Percentiles rank a stretch among this genome's conserved stretches.
These are phyloP conservation scores for Cataglyphis altisquamis DNA, from an alignment of 2,888 invertebrate species.

Conservation along the genomic window DNA sequence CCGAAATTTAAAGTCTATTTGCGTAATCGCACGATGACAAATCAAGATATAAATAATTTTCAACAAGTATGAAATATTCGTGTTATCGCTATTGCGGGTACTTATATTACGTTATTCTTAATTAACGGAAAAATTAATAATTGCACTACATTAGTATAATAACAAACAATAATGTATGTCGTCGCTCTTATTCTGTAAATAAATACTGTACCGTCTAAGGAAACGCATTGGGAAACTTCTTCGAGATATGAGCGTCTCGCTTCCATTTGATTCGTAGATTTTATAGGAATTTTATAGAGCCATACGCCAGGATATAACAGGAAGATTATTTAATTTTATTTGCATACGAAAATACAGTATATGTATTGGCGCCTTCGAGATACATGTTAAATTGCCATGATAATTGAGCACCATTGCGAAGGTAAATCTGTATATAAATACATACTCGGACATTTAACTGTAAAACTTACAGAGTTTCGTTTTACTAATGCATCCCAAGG, in stretches of 20 bases:
- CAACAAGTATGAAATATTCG: slow-evolving; percentile 3
- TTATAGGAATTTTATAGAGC: slow-evolving; percentile 5
- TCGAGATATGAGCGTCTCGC: slow-evolving; percentile 21
- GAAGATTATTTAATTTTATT: slow-evolving; percentile 48
- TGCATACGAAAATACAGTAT: slow-evolving; percentile 31
- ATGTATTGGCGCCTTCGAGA: neutral
- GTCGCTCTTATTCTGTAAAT: slow-evolving; percentile 86
- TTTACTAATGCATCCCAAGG: neutral
- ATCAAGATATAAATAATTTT: neutral
- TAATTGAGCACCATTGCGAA: neutral
- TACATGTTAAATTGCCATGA: slow-evolving; percentile 9
- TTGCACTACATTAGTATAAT: slow-evolving; percentile 84
- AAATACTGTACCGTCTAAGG: slow-evolving; percentile 85
- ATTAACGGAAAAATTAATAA: slow-evolving; percentile 83
- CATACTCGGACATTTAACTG: neutral
- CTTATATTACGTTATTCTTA: slow-evolving; percentile 79
- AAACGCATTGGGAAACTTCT: slow-evolving; percentile 52
- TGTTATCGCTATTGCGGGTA: slow-evolving; percentile 58
- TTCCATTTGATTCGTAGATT: slow-evolving; percentile 13
- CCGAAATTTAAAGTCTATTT: neutral
- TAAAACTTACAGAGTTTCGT: slow-evolving; percentile 7
- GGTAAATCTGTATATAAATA: slow-evolving; percentile 24
- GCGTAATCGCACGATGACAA: neutral
- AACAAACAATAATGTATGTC: slow-evolving; percentile 84
- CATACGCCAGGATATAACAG: slow-evolving; percentile 2